Percentiles rank a stretch among this genome's conserved stretches.
phyloP scores from a whole-genome alignment of 1,140 invertebrate genomes.

The Tribolium castaneum region DNA sequence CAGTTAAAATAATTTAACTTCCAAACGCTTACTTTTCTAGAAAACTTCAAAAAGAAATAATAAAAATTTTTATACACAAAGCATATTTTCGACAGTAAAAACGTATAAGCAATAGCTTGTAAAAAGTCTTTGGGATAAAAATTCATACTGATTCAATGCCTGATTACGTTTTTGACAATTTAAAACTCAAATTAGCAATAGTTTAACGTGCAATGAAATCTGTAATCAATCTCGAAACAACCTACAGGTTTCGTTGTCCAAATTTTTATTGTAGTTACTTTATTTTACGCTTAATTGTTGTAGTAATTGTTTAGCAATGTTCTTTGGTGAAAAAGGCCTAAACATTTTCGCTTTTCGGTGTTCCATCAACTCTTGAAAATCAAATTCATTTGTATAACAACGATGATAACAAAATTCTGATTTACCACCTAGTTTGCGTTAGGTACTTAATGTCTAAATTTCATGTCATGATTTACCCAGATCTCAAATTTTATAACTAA shows the following conservation, averaged over 20 bases:
- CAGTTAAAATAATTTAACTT: conserved; percentile 37
- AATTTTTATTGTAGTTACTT: conserved; percentile 20
- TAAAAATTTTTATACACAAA: conserved; percentile 37
- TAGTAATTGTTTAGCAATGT: conserved; percentile 47
- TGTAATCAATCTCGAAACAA: conserved; percentile 4
- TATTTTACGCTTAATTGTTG: conserved; percentile 43
- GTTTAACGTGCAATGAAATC: conserved; percentile 24
- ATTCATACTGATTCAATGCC: conserved; percentile 27
- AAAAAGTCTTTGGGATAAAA: conserved; percentile 30
- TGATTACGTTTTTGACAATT: conserved; percentile 19
- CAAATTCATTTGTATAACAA: conserved; percentile 32
- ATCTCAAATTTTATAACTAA: conserved; percentile 58
- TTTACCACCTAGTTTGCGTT: conserved; percentile 47
- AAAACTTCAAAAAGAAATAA: conserved; percentile 38
- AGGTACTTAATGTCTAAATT: conserved; percentile 54
- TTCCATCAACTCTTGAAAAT: conserved; percentile 14
- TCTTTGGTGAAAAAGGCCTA: conserved; percentile 40
- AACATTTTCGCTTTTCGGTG: conserved; percentile 49
- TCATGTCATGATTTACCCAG: conserved; percentile 48
- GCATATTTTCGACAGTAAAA: conserved; percentile 31
- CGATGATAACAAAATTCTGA: conserved; percentile 33
- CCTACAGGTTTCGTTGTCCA: conserved; percentile 34
- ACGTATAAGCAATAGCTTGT: conserved; percentile 32
- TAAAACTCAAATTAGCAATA: conserved; percentile 37
- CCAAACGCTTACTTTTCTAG: conserved; percentile 47